Base-by-base conservation (phyloP, 2,888 invertebrate species). In the Oxyteleia sp. region DNA sequence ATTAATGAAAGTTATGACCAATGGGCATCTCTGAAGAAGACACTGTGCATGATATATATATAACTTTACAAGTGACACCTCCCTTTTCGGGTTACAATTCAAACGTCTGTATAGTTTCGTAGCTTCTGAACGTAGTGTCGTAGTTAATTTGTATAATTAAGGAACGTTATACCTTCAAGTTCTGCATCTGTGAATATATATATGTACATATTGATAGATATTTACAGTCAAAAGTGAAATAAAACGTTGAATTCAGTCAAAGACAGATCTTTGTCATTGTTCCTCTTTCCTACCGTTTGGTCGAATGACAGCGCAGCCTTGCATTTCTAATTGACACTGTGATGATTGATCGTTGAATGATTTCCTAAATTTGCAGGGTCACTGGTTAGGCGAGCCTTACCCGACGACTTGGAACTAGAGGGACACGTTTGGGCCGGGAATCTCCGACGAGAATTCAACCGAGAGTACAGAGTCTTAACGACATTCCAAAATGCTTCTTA, bases 361-460 rank as follows among this genome's bases (percentile, higher is more conserved):
- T 59, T 66, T 59, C 7, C 10, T 45, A 2, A 15, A 69, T 78
- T 78, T 53, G n/a, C 61, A 78, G 78, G 78, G 78, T 23, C 61
- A 69, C 4, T 78, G 78, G 78, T 43, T 78, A 45, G 78, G 78
- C 29, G 78, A 69, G 29, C 66, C 75, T 75, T 75, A 75, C 38
- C 49, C 55, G 11, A 41, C 66, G 13, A 66, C 75, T 20, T 66
- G 66, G 75, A 66, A 75, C 41, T 75, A 75, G 26, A 18, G 10
- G 66, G 35, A 32, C n/a, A n/a, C n/a, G n/a, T n/a, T n/a, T n/a
- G n/a, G n/a, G n/a, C n/a, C n/a, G n/a, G n/a, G n/a, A n/a, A n/a
- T n/a, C n/a, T 45, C 43, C 16, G n/a, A 4, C 11, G 35, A 11
- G 29, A 10, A 61, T 45, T 55, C 29, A 2, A 18, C n/a, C 45